phyloP scores from a whole-genome alignment of 2,797 vertebrate genomes.

The Sebastes oblongus region DNA sequence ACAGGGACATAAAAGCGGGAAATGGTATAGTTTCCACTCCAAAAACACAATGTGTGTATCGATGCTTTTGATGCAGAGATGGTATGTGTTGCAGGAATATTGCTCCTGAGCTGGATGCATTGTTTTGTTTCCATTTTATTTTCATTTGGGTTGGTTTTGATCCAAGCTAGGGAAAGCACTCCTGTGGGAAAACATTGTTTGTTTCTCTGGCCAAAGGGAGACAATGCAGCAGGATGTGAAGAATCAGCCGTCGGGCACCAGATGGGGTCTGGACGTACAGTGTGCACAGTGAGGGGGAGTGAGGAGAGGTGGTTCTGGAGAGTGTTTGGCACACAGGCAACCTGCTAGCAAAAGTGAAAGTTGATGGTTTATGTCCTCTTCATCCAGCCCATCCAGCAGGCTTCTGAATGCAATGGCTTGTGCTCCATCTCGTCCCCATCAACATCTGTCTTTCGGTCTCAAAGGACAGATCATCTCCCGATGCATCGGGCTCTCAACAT shows the following conservation, averaged over 20 bases:
- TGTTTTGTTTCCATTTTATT: constrained; percentile 48
- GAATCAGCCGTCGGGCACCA: constrained; percentile 78
- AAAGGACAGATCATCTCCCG: constrained; percentile 81
- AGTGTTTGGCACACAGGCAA: constrained; percentile 43
- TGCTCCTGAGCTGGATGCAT: constrained; percentile 15
- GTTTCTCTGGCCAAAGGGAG: constrained; percentile 55
- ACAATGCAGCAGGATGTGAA: constrained; percentile 50
- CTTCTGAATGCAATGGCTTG: constrained; percentile 80
- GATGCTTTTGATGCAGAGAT: constrained; percentile 14
- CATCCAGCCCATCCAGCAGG: constrained; percentile 83
- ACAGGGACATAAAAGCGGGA: constrained; percentile 44
- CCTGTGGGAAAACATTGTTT: constrained; percentile 47
- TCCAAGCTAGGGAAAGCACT: constrained; percentile 36
- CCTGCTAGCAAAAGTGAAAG: constrained; percentile 79
- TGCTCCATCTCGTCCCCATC: constrained; percentile 77
- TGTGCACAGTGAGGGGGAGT: constrained; percentile 42
- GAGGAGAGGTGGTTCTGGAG: constrained; percentile 14
- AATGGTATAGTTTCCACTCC: constrained; percentile 27
- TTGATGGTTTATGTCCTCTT: constrained; percentile 85
- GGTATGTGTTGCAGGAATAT: constrained; percentile 4
- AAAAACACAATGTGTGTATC: neutral
- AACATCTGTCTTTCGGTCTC: constrained; percentile 83
- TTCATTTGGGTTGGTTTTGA: constrained; percentile 54
- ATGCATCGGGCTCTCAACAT: constrained; percentile 70
- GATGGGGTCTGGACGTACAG: constrained; percentile 69